Conservation (phyloP, 1,140 invertebrate genomes). For the Calephelis virginiensis region DNA sequence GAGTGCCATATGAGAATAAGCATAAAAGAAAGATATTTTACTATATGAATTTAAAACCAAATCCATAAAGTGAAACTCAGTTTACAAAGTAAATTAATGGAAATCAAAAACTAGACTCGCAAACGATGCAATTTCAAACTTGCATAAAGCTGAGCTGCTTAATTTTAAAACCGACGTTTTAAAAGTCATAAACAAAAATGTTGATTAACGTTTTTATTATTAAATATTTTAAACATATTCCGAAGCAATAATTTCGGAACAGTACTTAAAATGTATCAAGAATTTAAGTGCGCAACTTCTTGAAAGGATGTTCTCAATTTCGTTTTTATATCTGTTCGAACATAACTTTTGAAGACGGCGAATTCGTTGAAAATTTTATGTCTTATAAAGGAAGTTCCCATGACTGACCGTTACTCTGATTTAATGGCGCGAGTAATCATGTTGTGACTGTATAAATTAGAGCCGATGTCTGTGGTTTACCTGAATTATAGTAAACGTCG, state of each 20-base stretch:
- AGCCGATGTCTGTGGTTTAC: not conserved
- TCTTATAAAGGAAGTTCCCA: conserved; percentile 33
- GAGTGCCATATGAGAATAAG: too few relatives aligned
- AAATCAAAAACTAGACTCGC: not conserved
- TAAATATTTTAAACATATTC: conserved; percentile 8
- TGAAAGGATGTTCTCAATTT: conserved; percentile 44
- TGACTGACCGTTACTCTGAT: conserved; percentile 4
- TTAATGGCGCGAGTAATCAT: conserved; percentile 20
- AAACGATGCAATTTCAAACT: conserved; percentile 1
- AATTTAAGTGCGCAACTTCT: conserved; percentile 28
- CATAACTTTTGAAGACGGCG: conserved; percentile 37
- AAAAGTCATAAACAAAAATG: conserved; percentile 10
- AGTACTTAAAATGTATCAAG: conserved; percentile 17
- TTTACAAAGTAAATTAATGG: not conserved
- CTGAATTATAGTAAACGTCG: conserved; percentile 8
- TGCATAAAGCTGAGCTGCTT: conserved; percentile 1
- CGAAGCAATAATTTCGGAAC: conserved; percentile 4
- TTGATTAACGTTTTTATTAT: conserved; percentile 16
- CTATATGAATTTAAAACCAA: not conserved
- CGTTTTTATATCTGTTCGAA: conserved; percentile 40
- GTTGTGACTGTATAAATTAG: conserved; percentile 15
- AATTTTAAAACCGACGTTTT: conserved; percentile 4
- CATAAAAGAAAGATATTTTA: too few relatives aligned
- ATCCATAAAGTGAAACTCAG: not conserved
- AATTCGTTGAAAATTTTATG: conserved; percentile 39